These are phyloP conservation scores for Pygocentrus nattereri DNA, from an alignment of 2,797 vertebrate genomes.

Conservation along the genomic window DNA sequence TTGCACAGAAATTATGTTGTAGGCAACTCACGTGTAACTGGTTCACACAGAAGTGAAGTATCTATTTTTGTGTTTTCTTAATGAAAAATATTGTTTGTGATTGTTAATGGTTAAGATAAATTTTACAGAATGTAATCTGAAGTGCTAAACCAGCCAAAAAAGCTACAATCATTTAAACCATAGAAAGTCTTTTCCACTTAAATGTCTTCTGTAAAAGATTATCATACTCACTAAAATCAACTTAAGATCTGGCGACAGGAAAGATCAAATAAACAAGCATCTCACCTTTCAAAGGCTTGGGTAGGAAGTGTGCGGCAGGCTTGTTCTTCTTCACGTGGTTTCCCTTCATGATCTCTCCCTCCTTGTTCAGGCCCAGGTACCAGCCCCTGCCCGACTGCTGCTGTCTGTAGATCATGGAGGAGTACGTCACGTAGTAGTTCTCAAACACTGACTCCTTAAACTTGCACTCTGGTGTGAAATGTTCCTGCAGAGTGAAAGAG, in stretches of 20 bases:
- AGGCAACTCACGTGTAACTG: too few species aligned
- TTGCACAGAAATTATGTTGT: too few species aligned
- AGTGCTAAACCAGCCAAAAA: too few species aligned
- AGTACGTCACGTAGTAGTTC: constrained; percentile 99
- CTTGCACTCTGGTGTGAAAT: constrained; percentile 99
- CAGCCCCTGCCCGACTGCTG: constrained; percentile 98
- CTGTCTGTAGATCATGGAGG: constrained; percentile 99
- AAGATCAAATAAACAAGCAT: neutral
- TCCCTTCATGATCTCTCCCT: constrained; percentile 99
- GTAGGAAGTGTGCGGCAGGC: constrained; percentile 98
- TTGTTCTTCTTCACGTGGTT: constrained; percentile 99
- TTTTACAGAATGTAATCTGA: too few species aligned
- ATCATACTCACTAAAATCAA: neutral
- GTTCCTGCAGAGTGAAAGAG: constrained; percentile 84
- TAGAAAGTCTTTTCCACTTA: neutral
- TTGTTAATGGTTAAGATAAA: too few species aligned
- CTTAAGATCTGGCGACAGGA: neutral
- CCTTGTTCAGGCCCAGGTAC: constrained; percentile 99
- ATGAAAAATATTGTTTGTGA: too few species aligned
- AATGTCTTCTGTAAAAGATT: neutral
- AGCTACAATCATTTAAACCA: too few species aligned
- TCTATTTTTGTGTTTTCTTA: too few species aligned
- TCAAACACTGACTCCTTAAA: constrained; percentile 99
- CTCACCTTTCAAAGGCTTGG: constrained; percentile 98
- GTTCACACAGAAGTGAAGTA: too few species aligned